Evolutionary conservation across 2,888 invertebrate genomes (phyloP).

Genomic region (Trisateles emortualis): DNA sequence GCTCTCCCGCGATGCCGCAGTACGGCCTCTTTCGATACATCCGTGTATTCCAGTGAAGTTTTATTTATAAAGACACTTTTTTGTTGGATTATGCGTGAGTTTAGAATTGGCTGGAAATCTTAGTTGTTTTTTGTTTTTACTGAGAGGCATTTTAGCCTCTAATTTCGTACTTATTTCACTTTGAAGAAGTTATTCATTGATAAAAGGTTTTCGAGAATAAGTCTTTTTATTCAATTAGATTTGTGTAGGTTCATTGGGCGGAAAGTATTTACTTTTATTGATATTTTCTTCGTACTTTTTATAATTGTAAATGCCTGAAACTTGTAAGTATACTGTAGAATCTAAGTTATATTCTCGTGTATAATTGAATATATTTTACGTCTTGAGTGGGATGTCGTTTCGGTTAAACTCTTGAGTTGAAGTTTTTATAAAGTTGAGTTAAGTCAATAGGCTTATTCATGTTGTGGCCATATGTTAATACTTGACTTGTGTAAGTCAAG

Average conservation of each 20-base stretch:
- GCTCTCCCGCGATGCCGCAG: slow-evolving; percentile 58
- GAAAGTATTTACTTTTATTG: slow-evolving; percentile 28
- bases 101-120: slow-evolving; percentile 56
- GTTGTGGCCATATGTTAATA: slow-evolving; percentile 53
- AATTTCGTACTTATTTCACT: slow-evolving; percentile 30
- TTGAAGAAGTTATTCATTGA: slow-evolving; percentile 41
- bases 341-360: slow-evolving; percentile 15
- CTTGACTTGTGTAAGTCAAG: slow-evolving; percentile 36
- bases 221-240: slow-evolving; percentile 30
- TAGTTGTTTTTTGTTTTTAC: slow-evolving; percentile 22
- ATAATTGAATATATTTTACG: slow-evolving; percentile 20
- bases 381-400: slow-evolving; percentile 10
- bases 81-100: slow-evolving; percentile 58
- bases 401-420: slow-evolving; percentile 23
- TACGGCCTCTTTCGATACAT: slow-evolving; percentile 57
- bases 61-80: slow-evolving; percentile 48
- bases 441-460: slow-evolving; percentile 44
- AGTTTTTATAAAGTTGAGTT: slow-evolving; percentile 27
- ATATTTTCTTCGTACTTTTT: slow-evolving; percentile 21
- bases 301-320: slow-evolving; percentile 21
- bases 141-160: slow-evolving; percentile 13
- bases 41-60: slow-evolving; percentile 69
- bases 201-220: slow-evolving; percentile 28
- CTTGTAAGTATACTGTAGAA: slow-evolving; percentile 28
- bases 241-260: slow-evolving; percentile 26